These are phyloP conservation scores for Acronicta psi DNA, from an alignment of 2,888 invertebrate genomes.

Conservation along the genomic window DNA sequence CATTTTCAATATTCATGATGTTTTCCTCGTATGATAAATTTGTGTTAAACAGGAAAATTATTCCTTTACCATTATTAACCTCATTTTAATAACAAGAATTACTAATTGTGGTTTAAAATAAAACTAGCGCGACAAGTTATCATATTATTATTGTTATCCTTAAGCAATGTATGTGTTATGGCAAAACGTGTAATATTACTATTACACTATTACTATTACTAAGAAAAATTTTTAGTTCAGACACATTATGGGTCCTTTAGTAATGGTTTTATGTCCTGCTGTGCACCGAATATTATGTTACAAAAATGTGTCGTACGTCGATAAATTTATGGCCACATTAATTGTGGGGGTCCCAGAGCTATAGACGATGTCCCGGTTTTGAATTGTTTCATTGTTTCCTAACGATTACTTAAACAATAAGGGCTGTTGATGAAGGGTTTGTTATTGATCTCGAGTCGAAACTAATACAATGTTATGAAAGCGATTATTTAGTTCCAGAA, in stretches of 20 bases:
- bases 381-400: constrained; percentile 57
- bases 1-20: constrained; percentile 18
- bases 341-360: constrained; percentile 71
- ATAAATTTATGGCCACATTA: constrained; percentile 79
- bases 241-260: too few relatives aligned
- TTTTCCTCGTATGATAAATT: constrained; percentile 38
- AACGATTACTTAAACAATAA: constrained; percentile 57
- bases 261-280: constrained; percentile 48
- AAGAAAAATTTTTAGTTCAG: too few relatives aligned
- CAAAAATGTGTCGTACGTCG: constrained; percentile 51
- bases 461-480: constrained; percentile 5
- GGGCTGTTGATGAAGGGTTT: constrained; percentile 34
- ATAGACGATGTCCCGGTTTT: constrained; percentile 59
- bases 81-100: constrained; percentile 1
- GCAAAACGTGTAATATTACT: too few relatives aligned
- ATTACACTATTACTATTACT: too few relatives aligned
- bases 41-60: constrained; percentile 34
- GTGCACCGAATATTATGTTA: constrained; percentile 48
- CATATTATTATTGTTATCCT: too few relatives aligned
- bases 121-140: background rate
- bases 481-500: background rate
- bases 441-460: constrained; percentile 7
- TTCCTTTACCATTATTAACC: constrained; percentile 3
- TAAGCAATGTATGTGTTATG: too few relatives aligned
- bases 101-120: background rate